Evolutionary conservation across 1,140 invertebrate genomes (phyloP), one percentile per base, ranked within the genome.

Genomic region (Teleopsis dalmanni): DNA sequence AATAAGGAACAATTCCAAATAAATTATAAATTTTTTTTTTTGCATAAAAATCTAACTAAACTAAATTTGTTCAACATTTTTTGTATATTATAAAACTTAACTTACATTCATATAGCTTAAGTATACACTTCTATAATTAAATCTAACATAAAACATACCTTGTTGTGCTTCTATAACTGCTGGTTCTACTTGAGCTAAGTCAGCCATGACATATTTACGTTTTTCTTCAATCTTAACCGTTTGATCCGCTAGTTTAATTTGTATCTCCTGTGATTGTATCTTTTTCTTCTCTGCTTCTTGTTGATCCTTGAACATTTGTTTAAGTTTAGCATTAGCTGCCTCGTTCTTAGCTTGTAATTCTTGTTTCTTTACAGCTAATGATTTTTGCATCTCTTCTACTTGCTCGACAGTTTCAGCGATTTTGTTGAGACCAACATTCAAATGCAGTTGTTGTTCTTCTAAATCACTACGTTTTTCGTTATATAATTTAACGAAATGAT

Each of bases 221-320:
- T 98, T 99, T 59, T 89, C 84, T 56, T 87, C 84, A 49, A 99
- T 99, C 58, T 91, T 84, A 19, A 91, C 81, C 2, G 91, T 94
- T 76, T 95, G 91, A 60, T 86, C 81, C 48, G 88, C 86, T 51
- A 99, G 73, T 56, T 88, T 83, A 18, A 86, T 83, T 72, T 98
- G 95, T 60, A 99, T 93, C 71, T 97, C 92, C 73, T 99, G 94
- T 59, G 91, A 95, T 60, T 95, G 88, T 10, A 95, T 88, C 75
- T 99, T 99, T 73, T 97, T 95, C 75, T 97, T 92, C 66, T 99
- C 96, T 10, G 97, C 97, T 75, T 99, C 95, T 64, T 99, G 95
- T 72, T 99, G 97, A 73, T 99, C 94, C 74, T 95, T 95, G 31
- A 98, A 87, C 97, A 99, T 99, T 71, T 99, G 94, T 57, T 93